Evolutionary conservation across 2,888 invertebrate species (phyloP).

Genomic region (Latrodectus elegans): DNA sequence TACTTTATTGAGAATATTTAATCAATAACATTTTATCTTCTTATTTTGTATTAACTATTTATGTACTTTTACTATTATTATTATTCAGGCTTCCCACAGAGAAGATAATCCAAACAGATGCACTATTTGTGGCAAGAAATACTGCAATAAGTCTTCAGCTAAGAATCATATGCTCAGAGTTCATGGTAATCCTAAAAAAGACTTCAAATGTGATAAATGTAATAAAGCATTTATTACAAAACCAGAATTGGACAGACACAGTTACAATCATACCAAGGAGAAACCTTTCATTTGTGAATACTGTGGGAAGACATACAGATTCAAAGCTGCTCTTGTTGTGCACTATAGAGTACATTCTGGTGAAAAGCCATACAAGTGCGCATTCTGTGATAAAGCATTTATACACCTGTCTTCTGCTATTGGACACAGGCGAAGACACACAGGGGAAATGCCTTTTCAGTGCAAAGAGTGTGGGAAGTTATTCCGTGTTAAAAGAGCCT

Average conservation of each 20-base stretch:
- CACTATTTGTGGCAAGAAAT: constrained; percentile 70
- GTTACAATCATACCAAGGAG: constrained; percentile 71
- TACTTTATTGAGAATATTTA: background rate
- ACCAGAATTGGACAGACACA: constrained; percentile 71
- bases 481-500: constrained; percentile 71
- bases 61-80: constrained; percentile 12
- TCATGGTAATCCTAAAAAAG: constrained; percentile 70
- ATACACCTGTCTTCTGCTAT: constrained; percentile 66
- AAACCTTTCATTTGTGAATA: constrained; percentile 72
- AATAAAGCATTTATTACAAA: constrained; percentile 70
- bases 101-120: constrained; percentile 69
- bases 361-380: constrained; percentile 69
- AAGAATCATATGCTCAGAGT: constrained; percentile 70
- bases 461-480: constrained; percentile 71
- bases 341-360: constrained; percentile 69
- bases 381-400: constrained; percentile 66
- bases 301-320: constrained; percentile 72
- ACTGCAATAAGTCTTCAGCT: constrained; percentile 71
- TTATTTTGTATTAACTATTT: too few relatives aligned
- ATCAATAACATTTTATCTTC: background rate
- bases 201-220: constrained; percentile 71
- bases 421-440: constrained; percentile 70
- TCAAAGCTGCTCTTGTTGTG: constrained; percentile 69
- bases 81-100: constrained; percentile 58
- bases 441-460: constrained; percentile 71